A percentile compares a stretch with the other conserved stretches of the same genome.
Evolutionary conservation across 2,113 vertebrate species (phyloP).

Genomic region (Emydocephalus ijimae): DNA sequence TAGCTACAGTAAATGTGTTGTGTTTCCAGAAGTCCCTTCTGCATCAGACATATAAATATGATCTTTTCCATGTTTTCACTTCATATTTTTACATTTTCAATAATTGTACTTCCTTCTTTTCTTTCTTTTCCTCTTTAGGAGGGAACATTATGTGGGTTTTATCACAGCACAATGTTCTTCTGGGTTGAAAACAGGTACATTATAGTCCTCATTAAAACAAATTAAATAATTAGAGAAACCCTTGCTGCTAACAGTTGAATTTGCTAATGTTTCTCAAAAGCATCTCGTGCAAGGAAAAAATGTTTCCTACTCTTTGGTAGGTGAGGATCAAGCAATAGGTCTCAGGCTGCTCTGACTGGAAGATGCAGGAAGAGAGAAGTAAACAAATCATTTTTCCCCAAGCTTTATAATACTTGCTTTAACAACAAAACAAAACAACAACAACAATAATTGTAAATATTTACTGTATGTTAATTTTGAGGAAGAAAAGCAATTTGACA

Average conservation of each 20-base stretch:
- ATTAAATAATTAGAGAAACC: conserved; percentile 32
- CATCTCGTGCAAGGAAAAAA: conserved; percentile 17
- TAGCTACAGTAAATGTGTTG: conserved; percentile 26
- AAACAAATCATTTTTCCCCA: background rate
- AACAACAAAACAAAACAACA: no score
- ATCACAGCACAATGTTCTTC: conserved; percentile 47
- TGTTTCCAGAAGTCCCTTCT: conserved; percentile 27
- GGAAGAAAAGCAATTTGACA: background rate
- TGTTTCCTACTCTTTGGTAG: conserved; percentile 19
- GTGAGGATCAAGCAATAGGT: background rate
- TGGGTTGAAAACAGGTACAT: conserved; percentile 47
- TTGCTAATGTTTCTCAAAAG: conserved; percentile 38
- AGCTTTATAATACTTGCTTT: background rate
- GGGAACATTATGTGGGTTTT: conserved; percentile 48
- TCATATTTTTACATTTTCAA: conserved; percentile 30
- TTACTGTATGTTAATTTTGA: background rate
- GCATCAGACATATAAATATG: conserved; percentile 29
- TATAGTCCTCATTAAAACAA: conserved; percentile 54
- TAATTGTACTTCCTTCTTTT: conserved; percentile 12
- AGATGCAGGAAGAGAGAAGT: background rate
- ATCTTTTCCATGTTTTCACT: conserved; percentile 35
- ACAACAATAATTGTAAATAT: background rate
- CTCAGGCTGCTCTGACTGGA: background rate
- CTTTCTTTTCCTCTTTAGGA: background rate
- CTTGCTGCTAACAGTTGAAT: conserved; percentile 50